Evolutionary conservation across 1,140 invertebrate genomes (phyloP).

Genomic region (Drosophila rhopaloa): DNA sequence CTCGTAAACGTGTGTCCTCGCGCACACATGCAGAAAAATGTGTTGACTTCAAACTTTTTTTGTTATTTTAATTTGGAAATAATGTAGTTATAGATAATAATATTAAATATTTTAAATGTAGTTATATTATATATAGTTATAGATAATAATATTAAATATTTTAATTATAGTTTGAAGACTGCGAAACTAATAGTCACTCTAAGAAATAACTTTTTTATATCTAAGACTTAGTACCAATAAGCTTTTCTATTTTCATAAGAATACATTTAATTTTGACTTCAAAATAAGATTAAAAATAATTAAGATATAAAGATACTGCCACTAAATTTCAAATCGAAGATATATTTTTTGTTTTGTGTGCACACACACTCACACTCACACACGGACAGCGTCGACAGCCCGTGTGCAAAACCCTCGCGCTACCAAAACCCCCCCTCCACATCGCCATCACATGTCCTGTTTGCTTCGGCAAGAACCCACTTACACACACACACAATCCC

Average conservation of each 20-base stretch:
- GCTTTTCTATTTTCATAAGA: no score
- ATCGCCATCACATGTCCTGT: conserved; percentile 67
- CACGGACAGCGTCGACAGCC: conserved; percentile 33
- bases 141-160: no score
- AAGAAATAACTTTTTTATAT: no score
- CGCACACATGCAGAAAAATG: conserved; percentile 40
- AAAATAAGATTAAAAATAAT: no score
- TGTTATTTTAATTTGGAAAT: neutral
- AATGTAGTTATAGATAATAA: no score
- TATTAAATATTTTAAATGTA: no score
- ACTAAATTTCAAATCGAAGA: neutral
- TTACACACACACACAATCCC: conserved; percentile 50
- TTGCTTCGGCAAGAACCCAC: conserved; percentile 74
- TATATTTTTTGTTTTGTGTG: conserved; percentile 11
- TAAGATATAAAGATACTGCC: no score
- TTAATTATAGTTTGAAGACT: no score
- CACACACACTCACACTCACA: conserved; percentile 22
- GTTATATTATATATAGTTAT: no score
- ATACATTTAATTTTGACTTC: no score
- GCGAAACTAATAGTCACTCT: no score
- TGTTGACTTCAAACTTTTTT: conserved; percentile 1
- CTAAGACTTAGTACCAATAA: no score
- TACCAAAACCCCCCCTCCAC: conserved; percentile 22
- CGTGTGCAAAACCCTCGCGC: conserved; percentile 66
- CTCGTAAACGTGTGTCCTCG: conserved; percentile 41